Percentiles rank a stretch among this genome's conserved stretches.
phyloP scores from a whole-genome alignment of 1,140 invertebrate genomes.

The Plectrocnemia conspersa region DNA sequence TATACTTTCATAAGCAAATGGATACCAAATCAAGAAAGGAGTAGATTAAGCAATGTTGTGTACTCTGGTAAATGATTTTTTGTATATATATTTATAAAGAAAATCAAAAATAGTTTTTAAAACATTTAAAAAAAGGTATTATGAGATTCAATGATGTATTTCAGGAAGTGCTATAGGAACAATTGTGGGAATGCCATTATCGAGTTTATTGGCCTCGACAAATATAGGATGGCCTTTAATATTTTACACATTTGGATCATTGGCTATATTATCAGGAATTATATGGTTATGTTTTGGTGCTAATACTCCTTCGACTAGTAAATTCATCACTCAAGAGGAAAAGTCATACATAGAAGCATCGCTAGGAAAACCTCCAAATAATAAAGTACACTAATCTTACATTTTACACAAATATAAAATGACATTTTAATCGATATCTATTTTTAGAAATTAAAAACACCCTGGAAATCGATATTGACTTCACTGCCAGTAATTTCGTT shows the following conservation, averaged over 20 bases:
- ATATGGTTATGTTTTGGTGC: constrained; percentile 55
- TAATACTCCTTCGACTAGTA: constrained; percentile 55
- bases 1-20: constrained; percentile 71
- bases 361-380: constrained; percentile 15
- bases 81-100: not conserved
- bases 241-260: constrained; percentile 64
- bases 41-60: constrained; percentile 54
- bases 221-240: constrained; percentile 63
- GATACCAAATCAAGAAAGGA: constrained; percentile 59
- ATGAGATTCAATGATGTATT: constrained; percentile 13
- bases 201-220: constrained; percentile 56
- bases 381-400: constrained; percentile 14
- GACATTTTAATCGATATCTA: too few relatives aligned
- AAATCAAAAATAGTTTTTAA: not conserved
- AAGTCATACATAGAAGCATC: constrained; percentile 51
- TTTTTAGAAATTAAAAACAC: constrained; percentile 37
- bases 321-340: constrained; percentile 52
- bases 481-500: constrained; percentile 53
- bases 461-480: constrained; percentile 39
- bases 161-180: constrained; percentile 61
- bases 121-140: not conserved
- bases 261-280: constrained; percentile 55
- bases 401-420: too few relatives aligned
- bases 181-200: constrained; percentile 59
- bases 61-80: constrained; percentile 50